phyloP scores from a whole-genome alignment of 2,797 vertebrate genomes.

The Ibycter americanus region DNA sequence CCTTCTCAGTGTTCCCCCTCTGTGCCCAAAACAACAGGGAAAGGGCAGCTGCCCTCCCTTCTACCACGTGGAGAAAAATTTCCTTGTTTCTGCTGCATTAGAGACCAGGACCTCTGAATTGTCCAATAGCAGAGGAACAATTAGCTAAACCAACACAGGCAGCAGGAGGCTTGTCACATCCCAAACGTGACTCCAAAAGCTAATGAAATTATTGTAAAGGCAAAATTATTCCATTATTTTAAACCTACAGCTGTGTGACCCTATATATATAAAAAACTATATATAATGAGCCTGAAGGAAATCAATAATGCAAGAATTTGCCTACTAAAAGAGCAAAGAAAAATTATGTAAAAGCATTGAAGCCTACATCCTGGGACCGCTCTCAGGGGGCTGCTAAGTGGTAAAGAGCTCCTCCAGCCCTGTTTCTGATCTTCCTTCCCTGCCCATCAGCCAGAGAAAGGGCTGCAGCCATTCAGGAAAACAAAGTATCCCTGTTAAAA shows the following conservation, averaged over 20 bases:
- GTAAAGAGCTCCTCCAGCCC: background rate
- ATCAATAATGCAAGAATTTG: slow-evolving; percentile 14
- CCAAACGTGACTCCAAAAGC: slow-evolving; percentile 45
- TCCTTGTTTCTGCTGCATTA: background rate
- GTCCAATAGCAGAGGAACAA: background rate
- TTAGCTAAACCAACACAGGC: slow-evolving; percentile 3
- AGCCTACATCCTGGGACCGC: background rate
- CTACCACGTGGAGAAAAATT: background rate
- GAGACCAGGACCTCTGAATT: background rate
- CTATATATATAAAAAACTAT: background rate
- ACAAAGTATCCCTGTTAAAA: fast-evolving
- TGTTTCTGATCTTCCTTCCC: background rate
- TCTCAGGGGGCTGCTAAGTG: background rate
- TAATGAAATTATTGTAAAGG: slow-evolving; percentile 20
- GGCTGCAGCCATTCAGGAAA: background rate
- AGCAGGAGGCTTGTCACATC: slow-evolving; percentile 8
- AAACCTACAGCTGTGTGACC: background rate
- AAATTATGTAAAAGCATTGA: background rate
- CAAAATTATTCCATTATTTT: slow-evolving; percentile 26
- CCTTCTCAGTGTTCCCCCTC: background rate
- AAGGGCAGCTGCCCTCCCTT: background rate
- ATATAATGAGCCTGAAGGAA: slow-evolving; percentile 5
- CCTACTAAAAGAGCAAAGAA: background rate
- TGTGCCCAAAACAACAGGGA: background rate
- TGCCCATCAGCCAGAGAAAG: background rate